These are phyloP conservation scores for Mythimna lalbum DNA, from an alignment of 2,888 invertebrate species.

Conservation along the genomic window DNA sequence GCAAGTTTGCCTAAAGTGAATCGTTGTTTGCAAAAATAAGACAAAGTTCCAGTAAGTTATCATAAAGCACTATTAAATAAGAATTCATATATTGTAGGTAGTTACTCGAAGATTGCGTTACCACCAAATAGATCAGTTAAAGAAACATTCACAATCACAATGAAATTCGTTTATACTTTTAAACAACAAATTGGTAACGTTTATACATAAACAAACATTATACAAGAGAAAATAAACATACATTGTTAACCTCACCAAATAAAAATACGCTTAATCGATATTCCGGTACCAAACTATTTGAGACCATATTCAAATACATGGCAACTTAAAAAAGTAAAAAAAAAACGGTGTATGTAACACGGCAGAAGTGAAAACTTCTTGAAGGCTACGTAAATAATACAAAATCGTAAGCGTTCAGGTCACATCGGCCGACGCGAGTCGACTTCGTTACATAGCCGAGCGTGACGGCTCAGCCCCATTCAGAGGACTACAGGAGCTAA, in stretches of 20 bases:
- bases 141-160: constrained; percentile 66
- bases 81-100: background rate
- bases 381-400: too few relatives aligned
- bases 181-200: constrained; percentile 55
- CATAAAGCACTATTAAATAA: constrained; percentile 7
- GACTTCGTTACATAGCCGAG: too few relatives aligned
- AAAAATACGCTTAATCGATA: constrained; percentile 50
- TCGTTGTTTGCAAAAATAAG: background rate
- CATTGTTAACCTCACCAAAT: constrained; percentile 47
- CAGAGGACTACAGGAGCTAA: too few relatives aligned
- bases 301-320: constrained; percentile 51
- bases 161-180: constrained; percentile 49
- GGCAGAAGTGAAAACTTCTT: too few relatives aligned
- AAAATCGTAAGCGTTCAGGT: too few relatives aligned
- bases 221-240: constrained; percentile 34
- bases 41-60: background rate
- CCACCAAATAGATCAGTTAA: constrained; percentile 21
- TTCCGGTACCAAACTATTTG: constrained; percentile 38
- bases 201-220: constrained; percentile 44
- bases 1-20: background rate
- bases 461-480: too few relatives aligned
- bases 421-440: too few relatives aligned
- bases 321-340: constrained; percentile 47
- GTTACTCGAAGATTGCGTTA: background rate
- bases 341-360: too few relatives aligned